phyloP scores from a whole-genome alignment of 2,888 invertebrate genomes.

The Zeuzera pyrina region DNA sequence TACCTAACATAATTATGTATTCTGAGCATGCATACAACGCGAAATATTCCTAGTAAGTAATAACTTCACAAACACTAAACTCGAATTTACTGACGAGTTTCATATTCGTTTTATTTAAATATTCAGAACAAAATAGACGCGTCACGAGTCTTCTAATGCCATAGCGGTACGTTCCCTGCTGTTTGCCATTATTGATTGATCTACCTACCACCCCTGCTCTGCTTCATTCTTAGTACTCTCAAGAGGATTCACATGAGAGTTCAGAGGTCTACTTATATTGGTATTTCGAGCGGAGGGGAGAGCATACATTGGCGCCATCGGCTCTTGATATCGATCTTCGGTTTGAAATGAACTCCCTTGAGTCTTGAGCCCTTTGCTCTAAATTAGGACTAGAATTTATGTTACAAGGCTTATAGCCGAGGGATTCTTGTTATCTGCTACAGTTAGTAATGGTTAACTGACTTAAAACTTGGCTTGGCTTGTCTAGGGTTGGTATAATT shows the following conservation, averaged over 20 bases:
- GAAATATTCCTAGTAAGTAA: no score
- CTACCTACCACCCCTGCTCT: conserved; percentile 28
- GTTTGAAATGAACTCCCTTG: conserved; percentile 46
- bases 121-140: conserved; percentile 49
- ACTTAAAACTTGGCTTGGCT: conserved; percentile 10
- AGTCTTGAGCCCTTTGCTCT: conserved; percentile 49
- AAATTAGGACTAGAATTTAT: conserved; percentile 63
- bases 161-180: conserved; percentile 53
- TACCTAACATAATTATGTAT: no score
- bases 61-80: no score
- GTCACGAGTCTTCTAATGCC: conserved; percentile 48
- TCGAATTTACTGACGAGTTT: no score
- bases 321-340: conserved; percentile 68
- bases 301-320: conserved; percentile 56
- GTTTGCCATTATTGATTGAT: conserved; percentile 33
- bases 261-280: conserved; percentile 41
- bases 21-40: no score
- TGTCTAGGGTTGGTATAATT: no score
- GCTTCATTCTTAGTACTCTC: conserved; percentile 30
- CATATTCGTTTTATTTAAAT: no score
- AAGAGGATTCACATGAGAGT: conserved; percentile 36
- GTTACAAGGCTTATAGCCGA: conserved; percentile 18
- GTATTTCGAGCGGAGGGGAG: conserved; percentile 32
- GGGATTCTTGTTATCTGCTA: conserved; percentile 18
- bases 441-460: conserved; percentile 19